Percentiles rank a stretch among this genome's conserved stretches.
Evolutionary conservation across 2,888 invertebrate species (phyloP).

Genomic region (Drosophila monieri): DNA sequence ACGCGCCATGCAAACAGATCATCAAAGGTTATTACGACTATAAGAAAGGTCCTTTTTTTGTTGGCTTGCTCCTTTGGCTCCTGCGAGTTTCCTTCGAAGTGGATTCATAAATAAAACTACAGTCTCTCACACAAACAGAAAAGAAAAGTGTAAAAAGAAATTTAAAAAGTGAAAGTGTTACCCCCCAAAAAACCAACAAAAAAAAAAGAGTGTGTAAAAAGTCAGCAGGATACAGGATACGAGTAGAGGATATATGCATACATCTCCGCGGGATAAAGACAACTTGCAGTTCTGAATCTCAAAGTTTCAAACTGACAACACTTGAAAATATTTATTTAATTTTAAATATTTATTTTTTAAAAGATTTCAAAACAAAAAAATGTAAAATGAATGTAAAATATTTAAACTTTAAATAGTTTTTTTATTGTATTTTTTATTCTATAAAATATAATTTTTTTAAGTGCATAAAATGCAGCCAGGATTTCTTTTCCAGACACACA

Average conservation of each 20-base stretch:
- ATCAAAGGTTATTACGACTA: slow-evolving; percentile 69
- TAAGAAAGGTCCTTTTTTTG: slow-evolving; percentile 9
- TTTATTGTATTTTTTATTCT: neutral
- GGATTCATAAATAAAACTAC: slow-evolving; percentile 47
- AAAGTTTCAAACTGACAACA: slow-evolving; percentile 33
- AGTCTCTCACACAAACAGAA: slow-evolving; percentile 7
- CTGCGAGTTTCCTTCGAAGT: slow-evolving; percentile 23
- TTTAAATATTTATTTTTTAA: no score
- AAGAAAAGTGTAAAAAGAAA: slow-evolving; percentile 5
- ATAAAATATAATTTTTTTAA: neutral
- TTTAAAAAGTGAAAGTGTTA: slow-evolving; percentile 18
- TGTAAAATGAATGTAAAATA: no score
- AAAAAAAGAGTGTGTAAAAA: neutral
- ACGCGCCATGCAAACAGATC: slow-evolving; percentile 66
- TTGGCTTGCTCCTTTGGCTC: neutral
- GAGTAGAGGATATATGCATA: slow-evolving; percentile 9
- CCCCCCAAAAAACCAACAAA: no score
- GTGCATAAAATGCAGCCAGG: slow-evolving; percentile 1
- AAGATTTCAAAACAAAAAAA: neutral
- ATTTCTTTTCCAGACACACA: neutral
- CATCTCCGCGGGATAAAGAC: slow-evolving; percentile 17
- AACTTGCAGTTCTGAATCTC: slow-evolving; percentile 41
- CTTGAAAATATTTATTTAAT: slow-evolving; percentile 59
- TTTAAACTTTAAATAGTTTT: no score
- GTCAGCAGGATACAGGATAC: slow-evolving; percentile 6